A percentile compares a stretch with the other conserved stretches of the same genome.
Evolutionary conservation across 2,888 invertebrate species (phyloP).

Genomic region (Troides helena): DNA sequence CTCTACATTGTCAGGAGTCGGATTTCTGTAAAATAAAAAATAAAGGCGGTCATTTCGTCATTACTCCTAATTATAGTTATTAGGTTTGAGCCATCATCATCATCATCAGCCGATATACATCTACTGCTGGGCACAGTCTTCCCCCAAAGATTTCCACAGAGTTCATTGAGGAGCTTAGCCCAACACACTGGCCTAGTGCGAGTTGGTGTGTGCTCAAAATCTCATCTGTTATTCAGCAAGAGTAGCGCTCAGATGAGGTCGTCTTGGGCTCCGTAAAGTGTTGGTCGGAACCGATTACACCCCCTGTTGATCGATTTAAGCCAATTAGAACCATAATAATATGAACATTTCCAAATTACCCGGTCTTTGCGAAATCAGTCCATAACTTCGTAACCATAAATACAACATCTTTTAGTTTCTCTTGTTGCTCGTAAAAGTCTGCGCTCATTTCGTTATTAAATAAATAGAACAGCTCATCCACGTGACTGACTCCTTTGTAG

Average conservation of each 20-base stretch:
- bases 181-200: too few species aligned
- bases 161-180: too few species aligned
- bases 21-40: background rate
- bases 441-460: conserved; percentile 49
- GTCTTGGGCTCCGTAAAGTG: too few species aligned
- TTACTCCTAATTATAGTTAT: background rate
- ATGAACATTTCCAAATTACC: conserved; percentile 42
- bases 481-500: conserved; percentile 56
- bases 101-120: too few species aligned
- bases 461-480: conserved; percentile 62
- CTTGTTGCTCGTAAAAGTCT: background rate
- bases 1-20: conserved; percentile 40
- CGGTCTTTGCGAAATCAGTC: conserved; percentile 67
- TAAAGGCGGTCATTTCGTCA: background rate
- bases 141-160: too few species aligned
- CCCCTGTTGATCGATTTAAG: too few species aligned
- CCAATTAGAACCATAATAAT: background rate
- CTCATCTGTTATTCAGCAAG: too few species aligned
- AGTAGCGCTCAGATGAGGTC: too few species aligned
- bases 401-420: background rate
- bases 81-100: too few species aligned
- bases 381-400: conserved; percentile 54
- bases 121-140: too few species aligned
- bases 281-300: too few species aligned
- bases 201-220: too few species aligned